Evolutionary conservation across 2,888 invertebrate species (phyloP), one percentile per base, ranked within the genome.

Genomic region (Tetragonisca angustula): DNA sequence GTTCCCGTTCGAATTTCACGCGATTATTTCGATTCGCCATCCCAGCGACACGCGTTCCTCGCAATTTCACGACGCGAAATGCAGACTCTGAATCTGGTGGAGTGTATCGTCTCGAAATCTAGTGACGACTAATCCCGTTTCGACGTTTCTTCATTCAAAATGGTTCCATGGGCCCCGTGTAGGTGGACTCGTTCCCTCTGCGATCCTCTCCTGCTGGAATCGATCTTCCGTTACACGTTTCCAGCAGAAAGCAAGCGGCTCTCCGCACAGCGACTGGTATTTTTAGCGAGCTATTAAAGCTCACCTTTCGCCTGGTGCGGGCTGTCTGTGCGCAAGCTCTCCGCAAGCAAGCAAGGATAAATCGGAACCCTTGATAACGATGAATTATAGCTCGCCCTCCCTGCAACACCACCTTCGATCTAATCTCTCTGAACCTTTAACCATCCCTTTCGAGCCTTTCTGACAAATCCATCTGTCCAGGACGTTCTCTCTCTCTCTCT

Each of bases 281-380:
- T 88, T 88, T 88, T 88, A 88, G 89, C 82, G 65, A 61, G 82
- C 80, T 87, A 84, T 79, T 88, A 88, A 87, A 82, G 89, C 81
- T 88, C 84, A 80, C 79, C 89, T 70, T 76, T 79, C 68, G 76
- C 81, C 24, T n/a, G 69, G 69, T 77, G 68, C 72, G 67, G 79
- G 64, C 72, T 61, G 50, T 11, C 36, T 43, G 74, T 65, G 86
- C 85, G 86, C 86, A 85, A 85, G 52, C 74, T 72, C 77, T 24
- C 56, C 61, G 19, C 61, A 15, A 59, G 77, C 68, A 24, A 50
- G 52, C 68, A 24, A 73, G 76, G 78, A 82, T 79, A 77, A 68
- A 82, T 79, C 77, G 50, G 61, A 54, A 52, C 36, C 54, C 70
- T 56, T 64, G 79, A 79, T 82, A 71, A 75, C 70, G 74, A 69